A percentile compares a stretch with the other conserved stretches of the same genome.
Conservation (phyloP, 2,797 vertebrate species). For the Helarctos malayanus region DNA sequence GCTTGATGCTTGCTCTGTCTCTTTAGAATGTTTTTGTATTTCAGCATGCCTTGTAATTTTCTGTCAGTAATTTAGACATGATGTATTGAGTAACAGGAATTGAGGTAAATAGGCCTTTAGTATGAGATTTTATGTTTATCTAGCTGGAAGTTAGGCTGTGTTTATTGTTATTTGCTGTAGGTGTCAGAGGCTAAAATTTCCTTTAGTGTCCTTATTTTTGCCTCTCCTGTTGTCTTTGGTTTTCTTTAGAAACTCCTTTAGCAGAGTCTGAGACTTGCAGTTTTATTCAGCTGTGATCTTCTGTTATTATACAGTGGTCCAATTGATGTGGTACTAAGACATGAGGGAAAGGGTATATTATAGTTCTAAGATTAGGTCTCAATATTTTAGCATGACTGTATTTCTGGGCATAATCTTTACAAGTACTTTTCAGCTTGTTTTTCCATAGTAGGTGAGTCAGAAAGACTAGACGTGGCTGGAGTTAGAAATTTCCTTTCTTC, state of each 20-base stretch:
- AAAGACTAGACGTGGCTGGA: not conserved
- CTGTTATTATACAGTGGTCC: not conserved
- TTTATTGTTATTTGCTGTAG: not conserved
- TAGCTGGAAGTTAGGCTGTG: not conserved
- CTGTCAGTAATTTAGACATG: not conserved
- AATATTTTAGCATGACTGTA: not conserved
- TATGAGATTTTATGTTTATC: not conserved
- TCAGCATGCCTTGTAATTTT: not conserved
- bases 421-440: not conserved
- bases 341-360: not conserved
- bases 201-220: not conserved
- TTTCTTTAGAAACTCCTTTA: not conserved
- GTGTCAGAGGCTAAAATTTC: not conserved
- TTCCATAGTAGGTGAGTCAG: not conserved
- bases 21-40: not conserved
- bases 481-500: not conserved
- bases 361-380: not conserved
- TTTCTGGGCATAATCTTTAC: not conserved
- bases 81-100: not conserved
- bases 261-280: not conserved
- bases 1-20: not conserved
- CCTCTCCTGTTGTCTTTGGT: not conserved
- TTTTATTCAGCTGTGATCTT: not conserved
- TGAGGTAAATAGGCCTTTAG: not conserved
- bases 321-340: not conserved